Percentiles rank a stretch among this genome's conserved stretches.
Evolutionary conservation across 2,797 vertebrate genomes (phyloP).

Genomic region (Mus spretus): DNA sequence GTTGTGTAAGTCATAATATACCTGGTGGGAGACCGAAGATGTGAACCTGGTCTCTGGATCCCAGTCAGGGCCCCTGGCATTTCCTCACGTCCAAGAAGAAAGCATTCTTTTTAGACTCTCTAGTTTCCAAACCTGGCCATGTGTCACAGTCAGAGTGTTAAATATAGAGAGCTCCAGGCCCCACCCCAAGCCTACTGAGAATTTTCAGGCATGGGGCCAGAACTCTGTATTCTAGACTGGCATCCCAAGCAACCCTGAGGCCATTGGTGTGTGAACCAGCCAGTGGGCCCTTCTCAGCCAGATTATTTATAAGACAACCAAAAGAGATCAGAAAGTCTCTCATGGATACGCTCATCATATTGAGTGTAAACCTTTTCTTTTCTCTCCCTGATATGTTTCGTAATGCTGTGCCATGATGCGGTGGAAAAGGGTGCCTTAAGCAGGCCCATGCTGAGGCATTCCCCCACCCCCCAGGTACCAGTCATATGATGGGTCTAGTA

Average conservation of each 20-base stretch:
- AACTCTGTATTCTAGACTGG: conserved; percentile 24
- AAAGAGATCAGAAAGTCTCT: background rate
- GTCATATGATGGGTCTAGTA: background rate
- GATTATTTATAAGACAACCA: background rate
- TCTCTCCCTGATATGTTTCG: background rate
- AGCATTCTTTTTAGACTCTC: conserved; percentile 75
- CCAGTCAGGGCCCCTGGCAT: conserved; percentile 27
- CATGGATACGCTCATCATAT: background rate
- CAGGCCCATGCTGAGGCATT: background rate
- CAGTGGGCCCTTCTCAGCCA: background rate
- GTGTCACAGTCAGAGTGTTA: conserved; percentile 52
- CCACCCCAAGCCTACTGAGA: conserved; percentile 55
- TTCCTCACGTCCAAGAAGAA: conserved; percentile 65
- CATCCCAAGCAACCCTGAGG: background rate
- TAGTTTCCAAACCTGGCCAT: conserved; percentile 70
- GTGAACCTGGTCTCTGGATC: background rate
- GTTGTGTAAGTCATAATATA: background rate
- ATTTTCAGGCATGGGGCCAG: conserved; percentile 21
- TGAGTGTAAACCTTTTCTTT: background rate
- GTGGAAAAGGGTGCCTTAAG: background rate
- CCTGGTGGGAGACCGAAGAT: background rate
- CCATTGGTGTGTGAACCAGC: background rate
- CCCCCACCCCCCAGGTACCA: too few species aligned
- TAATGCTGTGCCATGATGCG: background rate
- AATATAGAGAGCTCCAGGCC: conserved; percentile 69